Percentiles rank a stretch among this genome's conserved stretches.
Evolutionary conservation across 1,140 invertebrate species (phyloP).

Genomic region (Eriosoma lanigerum): DNA sequence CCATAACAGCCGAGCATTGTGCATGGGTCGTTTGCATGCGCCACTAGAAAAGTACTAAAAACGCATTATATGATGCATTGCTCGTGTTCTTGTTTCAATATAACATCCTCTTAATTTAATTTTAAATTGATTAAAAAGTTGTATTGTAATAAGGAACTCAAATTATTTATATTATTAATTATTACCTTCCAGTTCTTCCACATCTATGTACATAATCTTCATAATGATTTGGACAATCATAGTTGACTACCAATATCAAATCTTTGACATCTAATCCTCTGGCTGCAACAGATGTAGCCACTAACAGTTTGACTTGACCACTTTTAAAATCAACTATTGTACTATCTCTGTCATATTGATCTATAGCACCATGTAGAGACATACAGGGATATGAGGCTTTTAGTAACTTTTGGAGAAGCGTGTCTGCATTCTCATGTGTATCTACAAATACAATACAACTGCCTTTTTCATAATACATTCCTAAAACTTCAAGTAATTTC

Average conservation of each 20-base stretch:
- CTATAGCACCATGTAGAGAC: constrained; percentile 97
- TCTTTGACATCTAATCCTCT: constrained; percentile 98
- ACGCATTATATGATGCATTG: too few species aligned
- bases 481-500: constrained; percentile 93
- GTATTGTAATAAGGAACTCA: too few species aligned
- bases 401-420: constrained; percentile 92
- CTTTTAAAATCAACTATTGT: constrained; percentile 98
- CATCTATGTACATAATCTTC: constrained; percentile 99
- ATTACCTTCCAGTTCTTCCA: constrained; percentile 75
- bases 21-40: too few species aligned
- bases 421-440: constrained; percentile 97
- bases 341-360: constrained; percentile 98
- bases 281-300: constrained; percentile 93
- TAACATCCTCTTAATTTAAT: too few species aligned
- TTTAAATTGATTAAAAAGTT: too few species aligned
- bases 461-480: constrained; percentile 90
- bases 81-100: too few species aligned
- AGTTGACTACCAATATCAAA: constrained; percentile 96
- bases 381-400: constrained; percentile 94
- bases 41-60: too few species aligned
- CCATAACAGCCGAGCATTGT: too few species aligned
- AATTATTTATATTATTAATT: too few species aligned
- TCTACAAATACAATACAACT: constrained; percentile 97
- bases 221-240: constrained; percentile 99
- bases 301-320: constrained; percentile 79